Percentiles rank a stretch among this genome's conserved stretches.
phyloP scores from a whole-genome alignment of 37 sponge, comb jelly and placozoan species.

The Petrosia ficiformis region DNA sequence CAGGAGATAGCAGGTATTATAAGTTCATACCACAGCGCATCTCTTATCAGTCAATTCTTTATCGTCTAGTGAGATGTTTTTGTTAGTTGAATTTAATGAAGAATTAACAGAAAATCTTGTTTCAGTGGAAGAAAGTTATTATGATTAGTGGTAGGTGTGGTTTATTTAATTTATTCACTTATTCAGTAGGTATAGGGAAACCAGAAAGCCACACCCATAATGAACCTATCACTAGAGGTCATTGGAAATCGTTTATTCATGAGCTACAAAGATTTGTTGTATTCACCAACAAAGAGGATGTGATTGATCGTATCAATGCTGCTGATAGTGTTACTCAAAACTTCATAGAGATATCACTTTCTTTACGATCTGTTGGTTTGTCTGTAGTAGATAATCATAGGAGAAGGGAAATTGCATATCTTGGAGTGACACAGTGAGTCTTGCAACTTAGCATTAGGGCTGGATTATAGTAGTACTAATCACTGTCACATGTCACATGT shows the following conservation, averaged over 20 bases:
- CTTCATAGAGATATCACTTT: slow-evolving; percentile 43
- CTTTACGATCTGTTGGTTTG: slow-evolving; percentile 61
- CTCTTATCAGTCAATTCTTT: too few species aligned
- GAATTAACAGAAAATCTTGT: not conserved
- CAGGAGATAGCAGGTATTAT: not conserved
- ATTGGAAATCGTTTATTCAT: slow-evolving; percentile 77
- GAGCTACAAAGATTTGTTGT: slow-evolving; percentile 78
- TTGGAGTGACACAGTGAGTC: slow-evolving; percentile 67
- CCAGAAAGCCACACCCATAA: too few species aligned
- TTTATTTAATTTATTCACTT: too few species aligned
- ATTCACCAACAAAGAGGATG: slow-evolving; percentile 53
- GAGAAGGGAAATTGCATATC: slow-evolving; percentile 74
- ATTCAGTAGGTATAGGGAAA: too few species aligned
- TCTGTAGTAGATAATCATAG: slow-evolving; percentile 75
- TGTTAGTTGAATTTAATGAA: not conserved
- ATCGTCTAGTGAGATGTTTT: not conserved
- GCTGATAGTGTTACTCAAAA: slow-evolving; percentile 33
- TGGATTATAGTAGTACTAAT: not conserved
- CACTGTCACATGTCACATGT: too few species aligned
- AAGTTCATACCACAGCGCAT: not conserved
- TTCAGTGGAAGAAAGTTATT: not conserved
- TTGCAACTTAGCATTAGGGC: too few species aligned
- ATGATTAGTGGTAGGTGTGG: too few species aligned
- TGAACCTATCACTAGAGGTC: too few species aligned
- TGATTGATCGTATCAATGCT: slow-evolving; percentile 40